Base-by-base conservation (phyloP, 2,113 vertebrate genomes). In the Saguinus imperator region DNA sequence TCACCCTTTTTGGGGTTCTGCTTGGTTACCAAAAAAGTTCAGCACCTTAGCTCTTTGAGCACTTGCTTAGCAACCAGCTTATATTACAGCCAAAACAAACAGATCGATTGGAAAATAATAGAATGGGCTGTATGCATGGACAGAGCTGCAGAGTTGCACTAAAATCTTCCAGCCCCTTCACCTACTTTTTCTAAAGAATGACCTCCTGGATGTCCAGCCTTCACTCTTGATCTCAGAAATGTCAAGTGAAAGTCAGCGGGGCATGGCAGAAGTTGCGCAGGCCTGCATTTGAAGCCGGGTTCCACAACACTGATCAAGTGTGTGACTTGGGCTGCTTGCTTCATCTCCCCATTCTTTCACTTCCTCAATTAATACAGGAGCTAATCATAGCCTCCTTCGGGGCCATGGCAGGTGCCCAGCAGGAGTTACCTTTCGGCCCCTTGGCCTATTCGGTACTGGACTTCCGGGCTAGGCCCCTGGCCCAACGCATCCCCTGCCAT, bases 51-150 rank as follows among this genome's bases (percentile, higher is more conserved):
- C 61, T 66, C 48, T 73, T 50, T 27, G 27, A 40, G 23, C 32
- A 29, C 92, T 90, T 87, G 84, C 96, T 89, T 95, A 84, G 92
- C 92, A 96, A 83, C 97, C 76, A 87, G 64, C 55, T 96, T 95
- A 90, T 48, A 66, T 10, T 66, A 64, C 8, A 75, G n/a, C 75
- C 87, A 90, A 92, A 89, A 57, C 70, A 92, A 97, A 91, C 64
- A 48, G 84, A 89, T 81, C 90, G 40, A 37, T 27, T 55, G 72
- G 84, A 94, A 89, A 95, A 82, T 87, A 81, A 84, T 66, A 29
- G 91, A 83, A 72, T 89, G 37, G 35, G 75, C 52, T 64, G 14
- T 50, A 66, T 91, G 84, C 43, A 14, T 5, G 68, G 80, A 35
- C 79, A 86, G 2, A 43, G 68, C 85, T 8, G 48, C 35, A 70